Percentiles rank a stretch among this genome's conserved stretches.
Evolutionary conservation across 2,797 vertebrate species (phyloP).

Genomic region (Macroramphosus scolopax): DNA sequence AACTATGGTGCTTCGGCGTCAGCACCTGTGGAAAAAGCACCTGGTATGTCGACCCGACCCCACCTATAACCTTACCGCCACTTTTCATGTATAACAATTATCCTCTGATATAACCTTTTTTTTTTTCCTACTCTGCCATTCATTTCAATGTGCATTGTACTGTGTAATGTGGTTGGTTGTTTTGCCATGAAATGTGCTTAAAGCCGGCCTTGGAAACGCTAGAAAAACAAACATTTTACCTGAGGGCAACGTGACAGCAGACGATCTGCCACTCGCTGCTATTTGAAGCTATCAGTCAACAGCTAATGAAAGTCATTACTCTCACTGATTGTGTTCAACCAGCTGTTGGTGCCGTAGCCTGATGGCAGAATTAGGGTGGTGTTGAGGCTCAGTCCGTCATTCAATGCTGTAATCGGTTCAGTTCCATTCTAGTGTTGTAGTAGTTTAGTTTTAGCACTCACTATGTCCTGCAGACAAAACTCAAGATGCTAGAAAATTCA

Average conservation of each 20-base stretch:
- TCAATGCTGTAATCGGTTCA: too few relatives aligned
- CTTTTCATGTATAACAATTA: constrained; percentile 31
- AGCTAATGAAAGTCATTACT: too few relatives aligned
- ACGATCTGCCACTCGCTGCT: neutral
- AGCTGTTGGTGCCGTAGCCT: too few relatives aligned
- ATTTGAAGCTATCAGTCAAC: too few relatives aligned
- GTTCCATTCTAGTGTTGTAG: too few relatives aligned
- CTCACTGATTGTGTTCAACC: constrained; percentile 26
- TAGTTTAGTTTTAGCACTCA: too few relatives aligned
- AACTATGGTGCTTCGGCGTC: constrained; percentile 91
- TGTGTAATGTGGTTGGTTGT: constrained; percentile 61
- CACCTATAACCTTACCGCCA: constrained; percentile 28
- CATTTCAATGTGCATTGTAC: constrained; percentile 54
- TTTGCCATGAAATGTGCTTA: constrained; percentile 66
- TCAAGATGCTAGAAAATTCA: too few relatives aligned
- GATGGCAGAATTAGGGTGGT: too few relatives aligned
- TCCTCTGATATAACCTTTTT: constrained; percentile 54
- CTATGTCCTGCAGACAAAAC: too few relatives aligned
- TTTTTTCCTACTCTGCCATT: constrained; percentile 61
- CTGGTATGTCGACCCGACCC: constrained; percentile 84
- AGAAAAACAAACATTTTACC: constrained; percentile 6
- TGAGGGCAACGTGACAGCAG: constrained; percentile 25
- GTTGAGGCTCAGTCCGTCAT: too few relatives aligned
- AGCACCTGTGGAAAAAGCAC: constrained; percentile 91
- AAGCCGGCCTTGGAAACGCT: constrained; percentile 69